Evolutionary conservation across 92 coral and sea anemone genomes (phyloP).

Genomic region (Siderastrea radians): DNA sequence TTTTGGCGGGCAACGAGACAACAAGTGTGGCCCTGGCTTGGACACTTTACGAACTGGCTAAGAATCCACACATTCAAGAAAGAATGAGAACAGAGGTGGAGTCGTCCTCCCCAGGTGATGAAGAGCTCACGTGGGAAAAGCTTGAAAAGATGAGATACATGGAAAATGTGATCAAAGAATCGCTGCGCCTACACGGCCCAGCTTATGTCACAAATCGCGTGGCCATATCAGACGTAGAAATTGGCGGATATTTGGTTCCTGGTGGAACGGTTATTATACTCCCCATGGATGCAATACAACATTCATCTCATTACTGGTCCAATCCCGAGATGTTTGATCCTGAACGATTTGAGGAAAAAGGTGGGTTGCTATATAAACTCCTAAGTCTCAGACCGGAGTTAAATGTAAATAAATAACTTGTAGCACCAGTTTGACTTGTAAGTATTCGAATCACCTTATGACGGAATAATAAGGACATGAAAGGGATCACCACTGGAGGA

Average conservation of each 20-base stretch:
- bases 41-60: conserved; percentile 81
- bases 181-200: conserved; percentile 81
- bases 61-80: conserved; percentile 65
- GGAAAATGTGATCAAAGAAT: conserved; percentile 68
- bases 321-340: conserved; percentile 77
- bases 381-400: not conserved
- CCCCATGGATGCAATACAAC: conserved; percentile 65
- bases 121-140: conserved; percentile 64
- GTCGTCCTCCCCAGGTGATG: conserved; percentile 37
- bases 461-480: too few species aligned
- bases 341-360: conserved; percentile 63
- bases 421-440: too few species aligned
- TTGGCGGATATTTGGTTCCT: conserved; percentile 76
- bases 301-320: conserved; percentile 64
- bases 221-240: conserved; percentile 49
- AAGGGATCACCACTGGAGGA: too few species aligned
- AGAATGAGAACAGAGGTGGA: conserved; percentile 44
- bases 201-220: conserved; percentile 55
- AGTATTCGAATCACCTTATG: too few species aligned
- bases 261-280: conserved; percentile 53
- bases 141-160: conserved; percentile 63
- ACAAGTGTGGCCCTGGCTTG: conserved; percentile 80
- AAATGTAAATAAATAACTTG: too few species aligned
- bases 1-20: conserved; percentile 85
- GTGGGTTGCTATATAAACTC: conserved; percentile 12